These are phyloP conservation scores for Cantharis flavilabris DNA, from an alignment of 2,888 invertebrate genomes.

Conservation along the genomic window DNA sequence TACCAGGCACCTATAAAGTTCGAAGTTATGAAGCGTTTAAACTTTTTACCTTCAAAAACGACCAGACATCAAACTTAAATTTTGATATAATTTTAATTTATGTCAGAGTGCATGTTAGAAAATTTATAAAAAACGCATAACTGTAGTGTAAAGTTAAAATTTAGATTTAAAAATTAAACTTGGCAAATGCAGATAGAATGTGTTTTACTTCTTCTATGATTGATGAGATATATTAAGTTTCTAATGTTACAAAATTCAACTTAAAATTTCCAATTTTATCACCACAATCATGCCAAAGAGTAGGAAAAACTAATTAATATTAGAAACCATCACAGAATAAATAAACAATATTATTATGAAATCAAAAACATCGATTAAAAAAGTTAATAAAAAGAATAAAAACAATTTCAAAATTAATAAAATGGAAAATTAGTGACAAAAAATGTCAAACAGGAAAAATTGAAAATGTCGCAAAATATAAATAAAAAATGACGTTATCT, in stretches of 20 bases:
- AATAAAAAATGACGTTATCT: no score
- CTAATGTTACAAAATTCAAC: not conserved
- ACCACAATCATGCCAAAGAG: not conserved
- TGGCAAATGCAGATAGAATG: not conserved
- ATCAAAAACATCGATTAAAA: no score
- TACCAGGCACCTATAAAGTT: not conserved
- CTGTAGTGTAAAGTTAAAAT: not conserved
- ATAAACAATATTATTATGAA: no score
- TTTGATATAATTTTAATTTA: not conserved
- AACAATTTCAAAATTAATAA: no score
- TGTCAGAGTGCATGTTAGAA: not conserved
- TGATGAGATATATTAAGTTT: not conserved
- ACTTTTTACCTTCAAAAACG: not conserved
- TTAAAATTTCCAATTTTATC: not conserved
- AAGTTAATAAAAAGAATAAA: no score
- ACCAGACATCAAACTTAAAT: not conserved
- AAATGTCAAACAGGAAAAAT: no score
- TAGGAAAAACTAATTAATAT: not conserved
- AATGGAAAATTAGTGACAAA: no score
- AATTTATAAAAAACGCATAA: not conserved
- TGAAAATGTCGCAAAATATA: no score
- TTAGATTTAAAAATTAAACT: not conserved
- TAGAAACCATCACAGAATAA: not conserved
- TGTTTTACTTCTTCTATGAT: not conserved
- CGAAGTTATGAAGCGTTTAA: not conserved